Percentiles rank a stretch among this genome's conserved stretches.
Evolutionary conservation across 2,797 vertebrate species (phyloP).

Genomic region (Enteromius viviparus): DNA sequence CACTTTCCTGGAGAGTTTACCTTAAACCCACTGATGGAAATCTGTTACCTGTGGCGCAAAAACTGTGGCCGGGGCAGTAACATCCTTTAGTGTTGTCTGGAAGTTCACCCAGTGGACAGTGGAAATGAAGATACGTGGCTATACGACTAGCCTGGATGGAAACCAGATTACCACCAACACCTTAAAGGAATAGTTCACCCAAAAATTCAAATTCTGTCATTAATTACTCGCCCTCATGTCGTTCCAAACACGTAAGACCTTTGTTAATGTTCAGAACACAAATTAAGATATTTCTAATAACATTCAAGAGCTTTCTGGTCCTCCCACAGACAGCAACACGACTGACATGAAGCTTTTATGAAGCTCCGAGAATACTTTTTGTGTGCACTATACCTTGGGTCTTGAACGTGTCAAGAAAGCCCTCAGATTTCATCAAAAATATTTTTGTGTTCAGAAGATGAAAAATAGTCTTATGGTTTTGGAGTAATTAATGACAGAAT

Average conservation of each 20-base stretch:
- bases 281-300: not conserved
- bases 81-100: slow-evolving; percentile 81
- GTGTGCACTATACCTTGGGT: not conserved
- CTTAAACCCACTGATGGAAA: not conserved
- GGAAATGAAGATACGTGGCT: slow-evolving; percentile 90
- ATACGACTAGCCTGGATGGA: slow-evolving; percentile 95
- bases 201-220: not conserved
- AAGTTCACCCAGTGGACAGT: slow-evolving; percentile 81
- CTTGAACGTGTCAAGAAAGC: not conserved
- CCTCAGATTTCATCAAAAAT: not conserved
- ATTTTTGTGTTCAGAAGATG: not conserved
- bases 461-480: not conserved
- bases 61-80: slow-evolving; percentile 82
- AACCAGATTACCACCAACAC: slow-evolving; percentile 93
- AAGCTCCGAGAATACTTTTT: not conserved
- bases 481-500: not conserved
- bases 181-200: slow-evolving; percentile 65
- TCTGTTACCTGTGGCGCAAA: slow-evolving; percentile 78
- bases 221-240: not conserved
- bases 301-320: not conserved
- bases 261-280: not conserved
- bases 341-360: not conserved
- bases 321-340: not conserved
- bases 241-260: not conserved
- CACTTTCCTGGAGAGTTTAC: not conserved